Evolutionary conservation across 2,113 vertebrate species (phyloP).

Genomic region (Dasyornis broadbenti): DNA sequence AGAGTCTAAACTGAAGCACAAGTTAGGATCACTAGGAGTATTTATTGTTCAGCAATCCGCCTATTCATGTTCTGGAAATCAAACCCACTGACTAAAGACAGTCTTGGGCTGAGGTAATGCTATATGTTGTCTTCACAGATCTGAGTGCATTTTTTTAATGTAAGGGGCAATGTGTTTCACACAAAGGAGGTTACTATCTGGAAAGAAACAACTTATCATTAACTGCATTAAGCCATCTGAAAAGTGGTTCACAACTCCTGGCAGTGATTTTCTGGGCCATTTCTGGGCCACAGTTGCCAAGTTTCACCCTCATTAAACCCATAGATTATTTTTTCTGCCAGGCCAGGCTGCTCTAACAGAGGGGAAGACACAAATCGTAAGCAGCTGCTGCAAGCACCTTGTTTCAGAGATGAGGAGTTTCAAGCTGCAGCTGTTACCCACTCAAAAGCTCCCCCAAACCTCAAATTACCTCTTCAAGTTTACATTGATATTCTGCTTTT

Average conservation of each 20-base stretch:
- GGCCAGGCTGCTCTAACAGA: slow-evolving; percentile 35
- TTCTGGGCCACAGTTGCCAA: slow-evolving; percentile 7
- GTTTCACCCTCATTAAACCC: slow-evolving; percentile 66
- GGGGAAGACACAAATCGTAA: background rate
- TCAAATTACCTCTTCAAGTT: slow-evolving; percentile 43
- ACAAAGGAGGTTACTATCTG: background rate
- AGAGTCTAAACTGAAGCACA: background rate
- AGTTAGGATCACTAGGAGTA: background rate
- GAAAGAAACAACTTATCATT: slow-evolving; percentile 37
- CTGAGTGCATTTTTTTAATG: background rate
- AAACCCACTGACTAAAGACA: background rate
- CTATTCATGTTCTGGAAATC: background rate
- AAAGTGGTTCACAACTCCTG: background rate
- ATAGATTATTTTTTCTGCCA: slow-evolving; percentile 20
- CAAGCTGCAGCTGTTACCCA: slow-evolving; percentile 49
- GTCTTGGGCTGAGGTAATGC: background rate
- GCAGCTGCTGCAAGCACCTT: slow-evolving; percentile 58
- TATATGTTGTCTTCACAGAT: background rate
- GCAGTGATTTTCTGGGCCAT: background rate
- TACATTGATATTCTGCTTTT: background rate
- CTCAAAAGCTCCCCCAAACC: background rate
- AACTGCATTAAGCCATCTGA: slow-evolving; percentile 29
- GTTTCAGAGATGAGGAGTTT: background rate
- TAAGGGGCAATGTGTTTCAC: background rate
- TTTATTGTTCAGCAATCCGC: background rate